Evolutionary conservation across 2,888 invertebrate species (phyloP), one percentile per base, ranked within the genome.

Genomic region (Drosophila vallismaia): DNA sequence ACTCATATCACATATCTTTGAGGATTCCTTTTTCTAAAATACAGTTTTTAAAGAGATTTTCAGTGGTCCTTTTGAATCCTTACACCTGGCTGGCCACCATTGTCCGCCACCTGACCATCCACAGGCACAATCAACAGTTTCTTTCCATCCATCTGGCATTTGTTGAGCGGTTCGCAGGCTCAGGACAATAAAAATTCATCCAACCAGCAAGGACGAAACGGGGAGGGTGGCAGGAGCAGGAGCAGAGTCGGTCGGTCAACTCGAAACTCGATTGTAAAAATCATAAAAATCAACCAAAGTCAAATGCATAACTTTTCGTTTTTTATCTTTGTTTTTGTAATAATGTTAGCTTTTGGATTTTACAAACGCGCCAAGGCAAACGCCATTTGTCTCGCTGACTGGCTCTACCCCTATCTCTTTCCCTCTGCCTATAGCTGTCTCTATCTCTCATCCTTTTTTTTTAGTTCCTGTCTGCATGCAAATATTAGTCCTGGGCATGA

Each of bases 261-360:
- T 58, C 54, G 74, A 49, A 68, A 51, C n/a, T n/a, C n/a, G n/a
- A n/a, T 62, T 54, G 46, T 44, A 36, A 36, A 82, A 75, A 69
- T 68, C 72, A 79, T 66, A 75, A 79, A 81, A 86, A 86, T 75
- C 75, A 77, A 74, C 74, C 76, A 82, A 74, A 82, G 71, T 78
- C 82, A 78, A 79, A 85, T 79, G 76, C 76, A 77, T 74, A 72
- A 72, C 80, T 76, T 68, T 58, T 83, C 77, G 74, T 79, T 86
- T 78, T 6, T 33, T 33, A 19, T 42, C 14, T 19, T 42, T 42
- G 40, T 42, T 42, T 70, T 82, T 85, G 79, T 71, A 83, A 86
- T 86, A 81, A 79, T 83, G 77, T 83, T 80, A 75, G 86, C 79
- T 74, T 86, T 86, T 50, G 71, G 77, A 80, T 71, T 86, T 80